Conservation (phyloP, 2,113 vertebrate genomes). For the Vidua chalybeata region DNA sequence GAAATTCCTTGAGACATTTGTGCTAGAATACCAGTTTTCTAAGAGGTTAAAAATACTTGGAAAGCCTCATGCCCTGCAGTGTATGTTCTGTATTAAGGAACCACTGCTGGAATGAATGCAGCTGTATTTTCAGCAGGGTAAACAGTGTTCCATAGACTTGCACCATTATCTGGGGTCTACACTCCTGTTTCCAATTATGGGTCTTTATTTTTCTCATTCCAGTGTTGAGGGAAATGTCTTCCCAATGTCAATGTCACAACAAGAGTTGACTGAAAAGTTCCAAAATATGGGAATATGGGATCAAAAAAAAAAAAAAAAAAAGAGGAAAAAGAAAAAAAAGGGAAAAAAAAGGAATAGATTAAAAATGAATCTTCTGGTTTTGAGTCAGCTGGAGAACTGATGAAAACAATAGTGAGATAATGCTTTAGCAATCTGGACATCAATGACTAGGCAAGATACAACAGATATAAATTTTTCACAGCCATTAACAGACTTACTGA, state of each 20-base stretch:
- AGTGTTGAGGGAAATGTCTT: not conserved
- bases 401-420: not conserved
- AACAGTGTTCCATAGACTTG: not conserved
- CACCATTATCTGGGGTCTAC: not conserved
- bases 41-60: slow-evolving; percentile 2
- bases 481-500: not conserved
- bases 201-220: not conserved
- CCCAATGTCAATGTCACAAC: not conserved
- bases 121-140: not conserved
- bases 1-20: not conserved
- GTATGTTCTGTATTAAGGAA: not conserved
- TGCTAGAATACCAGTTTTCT: not conserved
- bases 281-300: not conserved
- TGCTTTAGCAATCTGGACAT: not conserved
- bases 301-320: no score
- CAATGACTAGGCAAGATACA: not conserved
- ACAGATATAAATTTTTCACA: not conserved
- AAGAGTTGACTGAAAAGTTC: not conserved
- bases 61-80: not conserved
- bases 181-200: slow-evolving; percentile 7
- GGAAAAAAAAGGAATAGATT: not conserved
- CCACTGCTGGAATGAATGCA: not conserved
- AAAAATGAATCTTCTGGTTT: not conserved
- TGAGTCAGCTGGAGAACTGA: not conserved
- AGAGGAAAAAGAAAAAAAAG: not conserved